Conservation (phyloP, 1,140 invertebrate genomes). For the Pogonomyrmex barbatus region DNA sequence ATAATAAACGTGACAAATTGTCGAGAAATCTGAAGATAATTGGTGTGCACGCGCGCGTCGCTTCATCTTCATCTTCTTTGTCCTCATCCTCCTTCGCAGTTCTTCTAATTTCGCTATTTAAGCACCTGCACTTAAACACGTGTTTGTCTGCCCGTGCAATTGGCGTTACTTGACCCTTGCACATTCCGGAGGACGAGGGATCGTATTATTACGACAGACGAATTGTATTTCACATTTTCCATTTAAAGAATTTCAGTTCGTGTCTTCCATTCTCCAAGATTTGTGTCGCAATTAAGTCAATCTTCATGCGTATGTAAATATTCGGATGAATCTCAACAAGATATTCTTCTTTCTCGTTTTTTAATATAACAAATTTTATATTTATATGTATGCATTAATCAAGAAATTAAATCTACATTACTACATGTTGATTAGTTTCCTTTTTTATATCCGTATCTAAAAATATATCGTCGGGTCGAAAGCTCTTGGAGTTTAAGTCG, state of each 20-base stretch:
- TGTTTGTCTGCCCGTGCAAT: conserved; percentile 17
- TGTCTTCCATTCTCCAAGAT: background rate
- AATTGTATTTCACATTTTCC: background rate
- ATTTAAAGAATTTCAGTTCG: background rate
- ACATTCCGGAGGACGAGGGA: conserved; percentile 15
- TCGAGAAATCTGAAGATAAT: conserved; percentile 47
- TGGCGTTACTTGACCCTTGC: conserved; percentile 10
- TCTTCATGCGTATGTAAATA: background rate
- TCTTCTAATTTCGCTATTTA: conserved; percentile 54
- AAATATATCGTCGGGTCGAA: background rate
- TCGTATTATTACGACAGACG: conserved; percentile 25
- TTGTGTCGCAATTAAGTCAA: background rate
- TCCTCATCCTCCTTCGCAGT: conserved; percentile 12
- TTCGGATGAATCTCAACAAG: background rate
- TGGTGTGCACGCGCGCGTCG: conserved; percentile 8
- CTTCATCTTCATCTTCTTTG: conserved; percentile 16
- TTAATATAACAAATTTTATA: background rate
- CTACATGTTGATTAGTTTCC: background rate
- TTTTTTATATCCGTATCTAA: background rate
- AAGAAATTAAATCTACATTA: background rate
- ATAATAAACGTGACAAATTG: conserved; percentile 23
- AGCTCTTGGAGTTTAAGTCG: background rate
- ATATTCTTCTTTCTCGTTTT: background rate
- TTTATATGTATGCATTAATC: background rate
- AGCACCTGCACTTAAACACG: conserved; percentile 55